Evolutionary conservation across 2,888 invertebrate species (phyloP).

Genomic region (Amphipoea oculea): DNA sequence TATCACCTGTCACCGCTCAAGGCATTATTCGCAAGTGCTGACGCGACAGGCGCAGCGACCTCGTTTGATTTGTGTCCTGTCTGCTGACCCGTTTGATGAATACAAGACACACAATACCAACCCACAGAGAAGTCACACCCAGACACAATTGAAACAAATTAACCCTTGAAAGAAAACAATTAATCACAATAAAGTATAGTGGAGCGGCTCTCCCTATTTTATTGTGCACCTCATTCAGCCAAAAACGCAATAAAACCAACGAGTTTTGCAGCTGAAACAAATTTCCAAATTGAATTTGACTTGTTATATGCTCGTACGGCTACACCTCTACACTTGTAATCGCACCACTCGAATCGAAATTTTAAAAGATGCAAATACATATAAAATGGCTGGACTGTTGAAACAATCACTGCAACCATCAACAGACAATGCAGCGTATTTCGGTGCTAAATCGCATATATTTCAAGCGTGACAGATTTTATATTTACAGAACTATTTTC

Average conservation of each 20-base stretch:
- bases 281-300: slow-evolving; percentile 47
- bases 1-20: slow-evolving; percentile 66
- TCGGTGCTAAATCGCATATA: slow-evolving; percentile 13
- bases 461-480: slow-evolving; percentile 33
- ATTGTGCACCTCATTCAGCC: slow-evolving; percentile 22
- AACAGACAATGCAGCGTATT: slow-evolving; percentile 13
- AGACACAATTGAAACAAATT: slow-evolving; percentile 53
- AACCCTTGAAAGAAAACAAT: slow-evolving; percentile 48
- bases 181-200: slow-evolving; percentile 54
- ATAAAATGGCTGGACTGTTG: not conserved
- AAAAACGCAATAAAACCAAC: slow-evolving; percentile 47
- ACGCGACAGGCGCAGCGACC: slow-evolving; percentile 63
- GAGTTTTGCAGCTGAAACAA: slow-evolving; percentile 41
- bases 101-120: slow-evolving; percentile 55
- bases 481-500: slow-evolving; percentile 43
- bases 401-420: slow-evolving; percentile 20
- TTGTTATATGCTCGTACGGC: slow-evolving; percentile 21
- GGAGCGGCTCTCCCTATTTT: slow-evolving; percentile 25
- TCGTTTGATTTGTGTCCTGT: slow-evolving; percentile 70
- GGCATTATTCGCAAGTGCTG: slow-evolving; percentile 67
- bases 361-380: slow-evolving; percentile 37
- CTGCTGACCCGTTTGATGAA: slow-evolving; percentile 64
- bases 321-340: slow-evolving; percentile 35
- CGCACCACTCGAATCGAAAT: slow-evolving; percentile 19
- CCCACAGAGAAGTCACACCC: slow-evolving; percentile 36